phyloP scores from a whole-genome alignment of 2,113 vertebrate species.

The Phalacrocorax pelagicus region DNA sequence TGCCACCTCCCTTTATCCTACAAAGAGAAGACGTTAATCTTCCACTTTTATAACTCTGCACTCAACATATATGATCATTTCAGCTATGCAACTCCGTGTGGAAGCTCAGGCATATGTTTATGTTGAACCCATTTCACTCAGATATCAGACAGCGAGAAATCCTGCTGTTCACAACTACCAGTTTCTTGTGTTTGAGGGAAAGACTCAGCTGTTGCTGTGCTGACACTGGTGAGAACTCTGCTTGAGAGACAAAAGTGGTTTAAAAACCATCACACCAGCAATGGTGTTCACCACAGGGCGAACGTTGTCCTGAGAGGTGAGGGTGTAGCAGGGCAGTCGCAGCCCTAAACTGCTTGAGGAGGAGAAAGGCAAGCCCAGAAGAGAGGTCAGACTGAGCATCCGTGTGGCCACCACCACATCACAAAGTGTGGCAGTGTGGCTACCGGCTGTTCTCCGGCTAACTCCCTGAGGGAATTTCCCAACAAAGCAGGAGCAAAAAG shows the following conservation, averaged over 20 bases:
- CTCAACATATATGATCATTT: neutral
- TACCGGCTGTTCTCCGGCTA: neutral
- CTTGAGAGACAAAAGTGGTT: neutral
- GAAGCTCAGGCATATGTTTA: neutral
- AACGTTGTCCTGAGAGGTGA: neutral
- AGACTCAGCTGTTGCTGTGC: neutral
- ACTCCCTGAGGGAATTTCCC: neutral
- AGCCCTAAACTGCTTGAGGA: neutral
- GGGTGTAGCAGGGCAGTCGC: neutral
- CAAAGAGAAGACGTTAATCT: neutral
- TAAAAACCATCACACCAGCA: neutral
- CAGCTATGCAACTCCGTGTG: neutral
- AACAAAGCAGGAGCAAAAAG: neutral
- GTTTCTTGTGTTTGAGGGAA: neutral
- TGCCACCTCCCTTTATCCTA: neutral
- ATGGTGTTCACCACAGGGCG: neutral
- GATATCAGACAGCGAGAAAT: neutral
- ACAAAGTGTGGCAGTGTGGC: neutral
- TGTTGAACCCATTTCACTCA: neutral
- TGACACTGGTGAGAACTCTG: neutral
- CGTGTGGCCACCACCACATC: too few relatives aligned
- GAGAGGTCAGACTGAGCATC: neutral
- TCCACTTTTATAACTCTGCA: neutral
- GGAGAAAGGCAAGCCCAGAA: neutral
- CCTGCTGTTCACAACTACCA: neutral